Base-by-base conservation (phyloP, 2,113 vertebrate genomes). In the Hiodon tergisus region DNA sequence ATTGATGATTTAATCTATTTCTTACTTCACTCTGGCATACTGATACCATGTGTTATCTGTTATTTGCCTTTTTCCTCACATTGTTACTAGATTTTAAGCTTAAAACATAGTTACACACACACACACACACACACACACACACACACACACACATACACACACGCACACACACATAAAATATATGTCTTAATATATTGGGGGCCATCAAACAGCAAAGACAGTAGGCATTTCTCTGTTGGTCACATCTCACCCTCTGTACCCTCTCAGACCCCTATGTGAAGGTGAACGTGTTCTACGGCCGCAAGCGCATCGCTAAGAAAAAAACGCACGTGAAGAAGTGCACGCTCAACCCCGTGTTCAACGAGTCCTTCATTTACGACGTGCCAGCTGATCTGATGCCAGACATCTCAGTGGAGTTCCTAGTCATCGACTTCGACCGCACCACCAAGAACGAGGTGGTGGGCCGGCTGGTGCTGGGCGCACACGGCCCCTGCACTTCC, bases 311-410 rank as follows among this genome's bases (percentile, higher is more conserved):
- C 0, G 96, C 95, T 52, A 98, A 98, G 85, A 99, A 99, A 93
- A 99, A 98, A 79, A 98, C 97, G 0, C 96, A 98, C 2, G 96
- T 98, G 79, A 99, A 98, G 91, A 98, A 98, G 86, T 92, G 96
- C 91, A 99, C 97, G 48, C 89, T 97, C 86, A 97, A 97, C 78
- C 97, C 97, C 0, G 89, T 98, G 83, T 99, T 98, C 91, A 99
- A 98, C 1, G 97, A 99, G 81, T 98, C 97, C 76, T 99, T 98
- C 91, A 95, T 94, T 85, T 98, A 98, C 2, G 96, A 99, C 76
- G 94, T 99, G 79, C 95, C 97, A 0, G 86, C 75, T 0, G 94
- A 99, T 7, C 94, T 98, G 0, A 93, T 99, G 65, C 93, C 95
- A 0, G 95, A 98, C 74, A 83, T 99, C 89, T 95, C 94, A 74